Evolutionary conservation across 2,797 vertebrate species (phyloP).

Genomic region (Hydrophis major): DNA sequence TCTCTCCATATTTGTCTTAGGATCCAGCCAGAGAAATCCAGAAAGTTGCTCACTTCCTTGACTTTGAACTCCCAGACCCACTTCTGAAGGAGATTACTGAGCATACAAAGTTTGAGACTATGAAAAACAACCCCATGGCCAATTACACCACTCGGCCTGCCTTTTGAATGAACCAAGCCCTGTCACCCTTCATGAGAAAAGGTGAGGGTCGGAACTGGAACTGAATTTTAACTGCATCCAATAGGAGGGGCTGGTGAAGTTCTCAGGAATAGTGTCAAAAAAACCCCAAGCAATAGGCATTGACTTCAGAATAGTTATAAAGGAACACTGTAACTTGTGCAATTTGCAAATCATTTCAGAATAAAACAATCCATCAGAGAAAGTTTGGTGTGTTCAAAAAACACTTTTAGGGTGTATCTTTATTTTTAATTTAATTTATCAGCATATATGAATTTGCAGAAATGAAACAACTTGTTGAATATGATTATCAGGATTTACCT

Average conservation of each 20-base stretch:
- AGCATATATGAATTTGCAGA: neutral
- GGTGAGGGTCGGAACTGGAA: neutral
- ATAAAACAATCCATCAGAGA: neutral
- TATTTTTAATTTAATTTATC: too few species aligned
- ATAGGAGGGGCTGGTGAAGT: neutral
- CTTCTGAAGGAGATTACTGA: constrained; percentile 20
- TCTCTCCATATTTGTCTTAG: constrained; percentile 1
- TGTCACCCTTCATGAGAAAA: constrained; percentile 52
- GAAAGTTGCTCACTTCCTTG: constrained; percentile 35
- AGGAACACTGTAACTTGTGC: too few species aligned
- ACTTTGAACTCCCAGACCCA: neutral
- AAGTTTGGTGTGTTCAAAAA: too few species aligned
- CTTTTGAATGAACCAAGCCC: constrained; percentile 2
- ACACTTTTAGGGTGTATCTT: too few species aligned
- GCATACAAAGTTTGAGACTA: constrained; percentile 32
- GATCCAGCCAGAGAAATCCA: constrained; percentile 25
- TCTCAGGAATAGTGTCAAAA: neutral
- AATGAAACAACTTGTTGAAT: neutral
- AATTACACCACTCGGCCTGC: constrained; percentile 20
- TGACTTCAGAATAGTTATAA: neutral
- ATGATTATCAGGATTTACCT: neutral
- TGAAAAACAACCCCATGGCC: constrained; percentile 37
- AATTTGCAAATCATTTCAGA: neutral
- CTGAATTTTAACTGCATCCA: neutral
- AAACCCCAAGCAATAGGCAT: neutral